phyloP scores from a whole-genome alignment of 2,113 vertebrate genomes.

The Saccopteryx bilineata region DNA sequence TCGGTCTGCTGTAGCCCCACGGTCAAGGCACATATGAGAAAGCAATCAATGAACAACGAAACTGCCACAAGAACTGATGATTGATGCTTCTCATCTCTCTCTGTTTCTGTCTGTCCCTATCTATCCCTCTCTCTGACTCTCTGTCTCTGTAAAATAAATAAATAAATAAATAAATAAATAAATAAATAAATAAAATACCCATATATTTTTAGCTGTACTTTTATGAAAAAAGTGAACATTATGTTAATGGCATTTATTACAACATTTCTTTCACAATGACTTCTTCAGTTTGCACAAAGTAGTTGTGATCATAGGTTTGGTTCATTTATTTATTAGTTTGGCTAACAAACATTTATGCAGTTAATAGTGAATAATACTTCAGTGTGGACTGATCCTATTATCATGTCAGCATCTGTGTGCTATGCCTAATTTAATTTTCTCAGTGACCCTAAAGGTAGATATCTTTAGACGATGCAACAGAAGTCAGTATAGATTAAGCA shows the following conservation, averaged over 20 bases:
- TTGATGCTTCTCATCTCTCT: too few relatives aligned
- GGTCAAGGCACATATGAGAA: too few relatives aligned
- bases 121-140: too few relatives aligned
- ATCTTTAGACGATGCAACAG: neutral
- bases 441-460: neutral
- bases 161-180: too few relatives aligned
- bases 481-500: neutral
- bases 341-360: neutral
- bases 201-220: neutral
- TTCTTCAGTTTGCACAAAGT: neutral
- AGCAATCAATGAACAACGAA: too few relatives aligned
- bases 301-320: neutral
- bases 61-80: too few relatives aligned
- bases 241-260: neutral
- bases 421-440: slow-evolving; percentile 32
- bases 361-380: slow-evolving; percentile 37
- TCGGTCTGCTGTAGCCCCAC: too few relatives aligned
- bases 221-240: neutral
- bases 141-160: too few relatives aligned
- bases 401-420: neutral
- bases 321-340: neutral
- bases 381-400: neutral
- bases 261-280: neutral
- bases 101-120: too few relatives aligned
- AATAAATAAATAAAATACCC: neutral